Percentiles rank a stretch among this genome's conserved stretches.
Conservation (phyloP, 1,140 invertebrate species). For the Thaumetopoea pityocampa region DNA sequence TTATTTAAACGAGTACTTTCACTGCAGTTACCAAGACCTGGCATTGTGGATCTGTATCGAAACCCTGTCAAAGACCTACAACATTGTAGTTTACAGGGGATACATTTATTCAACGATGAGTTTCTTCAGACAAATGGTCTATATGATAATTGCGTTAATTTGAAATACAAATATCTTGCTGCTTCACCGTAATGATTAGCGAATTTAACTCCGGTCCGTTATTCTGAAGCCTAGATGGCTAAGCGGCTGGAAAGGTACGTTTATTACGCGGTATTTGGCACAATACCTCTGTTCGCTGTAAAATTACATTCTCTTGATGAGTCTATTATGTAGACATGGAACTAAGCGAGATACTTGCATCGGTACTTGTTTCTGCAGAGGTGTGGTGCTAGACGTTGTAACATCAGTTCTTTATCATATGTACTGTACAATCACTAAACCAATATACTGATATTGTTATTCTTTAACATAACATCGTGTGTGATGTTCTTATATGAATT, state of each 20-base stretch:
- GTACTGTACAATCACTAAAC: neutral
- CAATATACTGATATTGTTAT: neutral
- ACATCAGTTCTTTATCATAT: neutral
- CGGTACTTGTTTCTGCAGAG: conserved; percentile 4
- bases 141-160: no score
- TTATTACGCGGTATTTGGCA: conserved; percentile 28
- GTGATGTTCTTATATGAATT: no score
- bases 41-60: no score
- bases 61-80: no score
- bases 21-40: no score
- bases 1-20: no score
- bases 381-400: conserved; percentile 1
- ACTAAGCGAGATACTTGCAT: no score
- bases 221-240: conserved; percentile 31
- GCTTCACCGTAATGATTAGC: conserved; percentile 18
- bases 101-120: no score
- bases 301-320: conserved; percentile 21
- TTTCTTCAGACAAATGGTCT: no score
- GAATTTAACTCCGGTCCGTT: conserved; percentile 25
- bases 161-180: no score
- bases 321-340: conserved; percentile 17
- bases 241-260: conserved; percentile 32
- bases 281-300: conserved; percentile 18
- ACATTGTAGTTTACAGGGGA: no score
- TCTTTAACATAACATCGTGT: no score